Base-by-base conservation (phyloP, 2,113 vertebrate genomes). In the Erpornis zantholeuca region DNA sequence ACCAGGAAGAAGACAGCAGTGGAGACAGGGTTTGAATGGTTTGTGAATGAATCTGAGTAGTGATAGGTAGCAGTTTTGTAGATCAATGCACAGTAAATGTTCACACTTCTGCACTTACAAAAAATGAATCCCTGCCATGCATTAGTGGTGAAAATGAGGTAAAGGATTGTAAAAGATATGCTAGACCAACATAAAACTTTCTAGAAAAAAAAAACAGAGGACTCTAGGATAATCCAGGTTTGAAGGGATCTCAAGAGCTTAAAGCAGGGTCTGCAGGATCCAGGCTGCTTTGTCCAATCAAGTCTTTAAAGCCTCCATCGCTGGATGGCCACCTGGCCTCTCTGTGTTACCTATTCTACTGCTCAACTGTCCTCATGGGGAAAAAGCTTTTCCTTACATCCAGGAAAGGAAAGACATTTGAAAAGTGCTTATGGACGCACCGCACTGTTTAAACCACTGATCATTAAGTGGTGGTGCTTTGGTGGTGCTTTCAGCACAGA, bases 381-480 rank as follows among this genome's bases (percentile, higher is more conserved):
- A 40, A 8, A 45, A 61, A 49, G 25, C 21, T 60, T 45, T 40
- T 53, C 35, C 60, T 38, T 45, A 36, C 11, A 52, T 28, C 4
- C 25, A 29, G 15, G 35, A 38, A 42, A 53, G 5, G 11, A 15
- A 33, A 47, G 9, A 6, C 11, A 16, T 12, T 20, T 11, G 33
- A 2, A 3, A 23, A 52, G n/a, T 3, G 18, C 14, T 49, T 11
- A 24, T n/a, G 25, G 42, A 15, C 24, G 31, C 54, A 7, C 1
- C 8, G 12, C 42, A 8, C 47, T 49, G 3, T 15, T 59, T 29
- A 49, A 86, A 8, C 27, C 42, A 6, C 14, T 20, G 28, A 4
- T 12, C 40, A 28, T 6, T 7, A 12, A 21, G 45, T 1, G 27
- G 9, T 12, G 52, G 4, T 47, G n/a, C 4, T 57, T 71, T 1